Base-by-base conservation (phyloP, 2,888 invertebrate species). In the Perdita meconis region DNA sequence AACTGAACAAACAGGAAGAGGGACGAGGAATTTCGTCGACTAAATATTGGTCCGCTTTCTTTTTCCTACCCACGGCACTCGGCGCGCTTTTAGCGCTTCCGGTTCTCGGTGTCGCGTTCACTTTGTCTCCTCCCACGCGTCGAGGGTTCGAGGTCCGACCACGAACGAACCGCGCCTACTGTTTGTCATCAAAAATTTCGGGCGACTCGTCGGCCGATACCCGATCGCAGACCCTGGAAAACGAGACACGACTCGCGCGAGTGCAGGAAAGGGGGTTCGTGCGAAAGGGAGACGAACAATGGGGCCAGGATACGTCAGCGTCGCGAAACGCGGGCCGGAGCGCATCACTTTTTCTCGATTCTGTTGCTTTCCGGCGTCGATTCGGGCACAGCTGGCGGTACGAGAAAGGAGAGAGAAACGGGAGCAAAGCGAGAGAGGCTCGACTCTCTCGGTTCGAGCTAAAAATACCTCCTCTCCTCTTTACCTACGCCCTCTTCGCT, bases 381-480 rank as follows among this genome's bases (percentile, higher is more conserved):
- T 82, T 72, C 75, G 79, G 47, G 69, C 63, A 64, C 82, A 71
- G 73, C 68, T 73, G 83, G 67, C 66, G n/a, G 47, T 36, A 73
- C 56, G 66, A 34, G 74, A 72, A 69, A 73, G 70, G 57, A 67
- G 63, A 84, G 72, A 73, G 68, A 84, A 84, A 84, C 69, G 74
- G 72, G 85, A 84, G 77, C 82, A 82, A 84, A 84, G 72, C 70
- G 81, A 77, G 82, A 79, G 77, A 74, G 55, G 63, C 63, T 51
- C 67, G 59, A 36, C 64, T 70, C 75, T 76, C 81, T 73, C 60
- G 78, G 78, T 80, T 73, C 76, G 64, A 36, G 69, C 86, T 85
- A 85, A 85, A 85, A 85, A 85, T 85, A 85, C 80, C 69, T 69
- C 80, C 69, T 69, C 78, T 82, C 80, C 80, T 70, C 78, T 81